phyloP scores from a whole-genome alignment of 1,140 invertebrate genomes.

The Habropoda laboriosa region DNA sequence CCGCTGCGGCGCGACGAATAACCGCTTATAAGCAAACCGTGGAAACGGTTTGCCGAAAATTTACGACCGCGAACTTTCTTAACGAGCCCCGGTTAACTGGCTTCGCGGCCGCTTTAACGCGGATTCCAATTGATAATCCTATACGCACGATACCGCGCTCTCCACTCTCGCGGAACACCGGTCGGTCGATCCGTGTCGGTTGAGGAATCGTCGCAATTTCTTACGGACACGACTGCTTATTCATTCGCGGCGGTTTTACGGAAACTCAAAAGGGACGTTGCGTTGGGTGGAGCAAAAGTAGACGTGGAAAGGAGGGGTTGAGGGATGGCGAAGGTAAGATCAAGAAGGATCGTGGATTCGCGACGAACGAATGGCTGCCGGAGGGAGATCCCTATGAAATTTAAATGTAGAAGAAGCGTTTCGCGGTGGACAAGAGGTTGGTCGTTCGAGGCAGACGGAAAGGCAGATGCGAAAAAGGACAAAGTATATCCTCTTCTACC shows the following conservation, averaged over 20 bases:
- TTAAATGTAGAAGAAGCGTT: constrained; percentile 74
- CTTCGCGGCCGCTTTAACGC: constrained; percentile 42
- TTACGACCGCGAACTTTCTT: constrained; percentile 58
- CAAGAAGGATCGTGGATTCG: constrained; percentile 60
- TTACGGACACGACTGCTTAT: constrained; percentile 36
- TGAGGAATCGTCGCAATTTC: constrained; percentile 57
- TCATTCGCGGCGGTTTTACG: constrained; percentile 33
- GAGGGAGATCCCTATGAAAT: constrained; percentile 73
- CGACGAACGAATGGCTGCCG: constrained; percentile 59
- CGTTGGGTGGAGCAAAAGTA: too few relatives aligned
- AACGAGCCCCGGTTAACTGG: constrained; percentile 60
- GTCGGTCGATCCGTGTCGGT: too few relatives aligned
- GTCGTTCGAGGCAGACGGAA: constrained; percentile 22
- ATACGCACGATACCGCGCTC: constrained; percentile 3
- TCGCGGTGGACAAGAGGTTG: constrained; percentile 55
- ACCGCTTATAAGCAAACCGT: constrained; percentile 25
- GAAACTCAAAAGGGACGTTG: constrained; percentile 37
- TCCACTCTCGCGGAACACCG: constrained; percentile 30
- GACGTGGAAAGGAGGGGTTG: too few relatives aligned
- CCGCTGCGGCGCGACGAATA: constrained; percentile 16
- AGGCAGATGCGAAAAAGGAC: constrained; percentile 10
- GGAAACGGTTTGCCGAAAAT: constrained; percentile 46
- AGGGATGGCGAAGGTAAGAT: background rate
- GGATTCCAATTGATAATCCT: constrained; percentile 59
- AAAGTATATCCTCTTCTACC: too few relatives aligned